Evolutionary conservation across 2,113 vertebrate genomes (phyloP).

Genomic region (Uria aalge): DNA sequence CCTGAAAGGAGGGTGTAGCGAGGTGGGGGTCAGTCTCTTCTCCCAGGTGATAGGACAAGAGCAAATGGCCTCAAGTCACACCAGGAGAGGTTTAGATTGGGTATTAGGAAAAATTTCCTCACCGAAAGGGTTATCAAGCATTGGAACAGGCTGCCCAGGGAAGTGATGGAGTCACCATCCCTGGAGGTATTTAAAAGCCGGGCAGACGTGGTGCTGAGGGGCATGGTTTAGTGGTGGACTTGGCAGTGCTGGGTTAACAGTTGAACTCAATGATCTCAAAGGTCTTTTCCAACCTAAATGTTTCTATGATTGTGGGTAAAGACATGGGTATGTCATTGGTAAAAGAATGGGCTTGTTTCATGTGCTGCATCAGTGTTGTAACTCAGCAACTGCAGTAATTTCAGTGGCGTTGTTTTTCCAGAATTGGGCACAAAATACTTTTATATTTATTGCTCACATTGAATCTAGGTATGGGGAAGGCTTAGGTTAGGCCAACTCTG

Average conservation of each 20-base stretch:
- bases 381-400: not conserved
- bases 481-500: not conserved
- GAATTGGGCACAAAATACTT: not conserved
- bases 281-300: not conserved
- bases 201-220: too few species aligned
- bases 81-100: not conserved
- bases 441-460: not conserved
- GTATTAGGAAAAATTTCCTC: not conserved
- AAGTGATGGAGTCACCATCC: not conserved
- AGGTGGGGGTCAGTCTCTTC: rapidly evolving
- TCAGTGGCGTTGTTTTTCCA: not conserved
- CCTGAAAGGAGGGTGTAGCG: not conserved
- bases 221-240: not conserved
- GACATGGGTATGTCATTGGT: not conserved
- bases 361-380: not conserved
- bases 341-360: not conserved
- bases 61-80: rapidly evolving
- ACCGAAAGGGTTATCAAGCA: not conserved
- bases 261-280: not conserved
- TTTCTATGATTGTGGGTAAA: not conserved
- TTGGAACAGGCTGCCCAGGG: not conserved
- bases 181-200: not conserved
- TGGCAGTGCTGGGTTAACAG: not conserved
- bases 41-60: too few species aligned
- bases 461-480: not conserved